Base-by-base conservation (phyloP, 2,113 vertebrate species). In the Coturnix japonica region DNA sequence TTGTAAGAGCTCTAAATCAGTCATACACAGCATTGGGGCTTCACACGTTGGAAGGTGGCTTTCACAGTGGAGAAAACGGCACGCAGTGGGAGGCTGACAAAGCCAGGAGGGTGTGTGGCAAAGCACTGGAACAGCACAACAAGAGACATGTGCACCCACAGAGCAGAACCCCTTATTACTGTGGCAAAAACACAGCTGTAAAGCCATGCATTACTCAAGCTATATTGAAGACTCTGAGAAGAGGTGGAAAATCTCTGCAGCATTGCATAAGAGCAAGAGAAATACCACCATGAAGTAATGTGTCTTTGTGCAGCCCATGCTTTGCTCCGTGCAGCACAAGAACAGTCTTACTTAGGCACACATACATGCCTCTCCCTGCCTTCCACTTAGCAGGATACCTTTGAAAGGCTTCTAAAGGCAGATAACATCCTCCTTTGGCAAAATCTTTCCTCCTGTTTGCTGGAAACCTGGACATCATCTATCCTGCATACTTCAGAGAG, bases 171-270 rank as follows among this genome's bases (percentile, higher is more conserved):
- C 53, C 66, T 39, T 33, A 5, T 63, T 14, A n/a, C 31, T 28
- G 33, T n/a, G 44, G 10, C 30, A 43, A 26, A 22, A 64, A 89
- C 54, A 11, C 11, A 43, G 35, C 63, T 76, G 7, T 69, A 56
- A 25, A 13, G 28, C 33, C 37, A 17, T 8, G 12, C 26, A 10
- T 67, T 3, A 1, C 46, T 67, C 20, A 35, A 54, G 25, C 33
- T 44, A 23, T 7, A 37, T 43, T 31, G 41, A 21, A 46, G 56
- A 44, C 22, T 17, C 35, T 37, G 22, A 69, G 35, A 44, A 28
- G 54, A 54, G 43, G 30, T 18, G 26, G 19, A 43, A 30, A 37
- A 9, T 16, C 37, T 46, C 35, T n/a, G 31, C 28, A 0, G 0
- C 26, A 3, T 23, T 13, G 12, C 19, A 19, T 20, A 44, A 59